These are phyloP conservation scores for Cercopithecus neglectus DNA, from an alignment of 2,797 vertebrate species.

Conservation along the genomic window DNA sequence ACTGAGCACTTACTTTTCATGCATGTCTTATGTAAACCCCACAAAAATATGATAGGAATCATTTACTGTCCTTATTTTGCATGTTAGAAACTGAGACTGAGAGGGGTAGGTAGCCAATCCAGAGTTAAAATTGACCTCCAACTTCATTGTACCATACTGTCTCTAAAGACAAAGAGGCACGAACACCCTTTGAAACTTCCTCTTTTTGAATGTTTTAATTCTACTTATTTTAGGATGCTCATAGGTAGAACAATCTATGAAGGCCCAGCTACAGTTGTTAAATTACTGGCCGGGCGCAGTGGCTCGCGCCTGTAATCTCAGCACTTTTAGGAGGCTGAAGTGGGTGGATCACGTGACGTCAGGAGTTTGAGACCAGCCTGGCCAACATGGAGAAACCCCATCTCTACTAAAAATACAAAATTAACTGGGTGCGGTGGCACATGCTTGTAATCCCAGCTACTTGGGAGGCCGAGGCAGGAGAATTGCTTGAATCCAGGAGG, in stretches of 20 bases:
- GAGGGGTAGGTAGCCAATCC: not conserved
- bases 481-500: too few species aligned
- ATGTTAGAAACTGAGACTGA: not conserved
- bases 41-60: not conserved
- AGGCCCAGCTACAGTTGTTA: not conserved
- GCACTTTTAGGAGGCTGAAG: too few species aligned
- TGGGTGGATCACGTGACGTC: too few species aligned
- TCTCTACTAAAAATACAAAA: too few species aligned
- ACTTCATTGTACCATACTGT: not conserved
- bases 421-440: rapidly evolving
- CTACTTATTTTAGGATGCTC: not conserved
- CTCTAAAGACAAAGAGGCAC: not conserved
- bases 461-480: too few species aligned
- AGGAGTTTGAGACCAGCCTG: too few species aligned
- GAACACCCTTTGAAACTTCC: not conserved
- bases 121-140: not conserved
- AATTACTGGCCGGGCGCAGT: too few species aligned
- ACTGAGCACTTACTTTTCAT: not conserved
- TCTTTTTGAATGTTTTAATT: not conserved
- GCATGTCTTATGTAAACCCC: not conserved
- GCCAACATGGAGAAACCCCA: too few species aligned
- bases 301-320: too few species aligned
- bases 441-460: too few species aligned
- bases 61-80: not conserved
- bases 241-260: not conserved